Base-by-base conservation (phyloP, 2,113 vertebrate genomes). In the Gallinago jamesoni region DNA sequence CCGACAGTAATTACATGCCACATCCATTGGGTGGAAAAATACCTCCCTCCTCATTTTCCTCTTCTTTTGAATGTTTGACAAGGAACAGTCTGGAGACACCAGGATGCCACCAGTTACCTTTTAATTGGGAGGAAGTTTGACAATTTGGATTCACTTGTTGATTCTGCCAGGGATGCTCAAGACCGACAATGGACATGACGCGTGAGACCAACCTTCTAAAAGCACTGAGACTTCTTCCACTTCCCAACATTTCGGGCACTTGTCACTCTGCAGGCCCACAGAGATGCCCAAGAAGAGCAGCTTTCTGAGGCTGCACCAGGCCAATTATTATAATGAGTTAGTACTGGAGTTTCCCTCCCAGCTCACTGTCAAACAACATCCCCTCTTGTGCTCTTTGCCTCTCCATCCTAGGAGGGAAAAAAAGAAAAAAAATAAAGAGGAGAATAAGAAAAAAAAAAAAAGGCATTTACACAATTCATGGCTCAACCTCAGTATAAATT, bases 61-160 rank as follows among this genome's bases (percentile, higher is more conserved):
- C 84, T 47, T 10, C 86, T 75, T 67, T 45, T 70, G 90, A 75
- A 84, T 88, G 64, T 64, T 86, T 93, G 18, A 80, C 64, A 79
- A 94, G 86, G 92, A 76, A 39, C 59, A 75, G 88, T 43, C 95
- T 93, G 85, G 48, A 75, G 23, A 86, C 90, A 74, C 79, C 75
- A 70, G 50, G 79, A 84, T 87, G 87, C 72, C 88, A 90, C 63
- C 92, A 60, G 6, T 52, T 78, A 88, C 86, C 73, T 41, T 31
- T 7, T 28, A 67, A 78, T 48, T 50, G 83, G 47, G 75, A 92
- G 79, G 90, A 84, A 72, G 86, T 22, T 21, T 25, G 70, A 55
- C 21, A 45, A 28, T 76, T 57, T 30, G 87, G 75, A 74, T 85
- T 96, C 67, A 22, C 84, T 91, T 39, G 64, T 66, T 73, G 89